These are phyloP conservation scores for Chaenogobius annularis DNA, from an alignment of 2,113 vertebrate species.

Conservation along the genomic window DNA sequence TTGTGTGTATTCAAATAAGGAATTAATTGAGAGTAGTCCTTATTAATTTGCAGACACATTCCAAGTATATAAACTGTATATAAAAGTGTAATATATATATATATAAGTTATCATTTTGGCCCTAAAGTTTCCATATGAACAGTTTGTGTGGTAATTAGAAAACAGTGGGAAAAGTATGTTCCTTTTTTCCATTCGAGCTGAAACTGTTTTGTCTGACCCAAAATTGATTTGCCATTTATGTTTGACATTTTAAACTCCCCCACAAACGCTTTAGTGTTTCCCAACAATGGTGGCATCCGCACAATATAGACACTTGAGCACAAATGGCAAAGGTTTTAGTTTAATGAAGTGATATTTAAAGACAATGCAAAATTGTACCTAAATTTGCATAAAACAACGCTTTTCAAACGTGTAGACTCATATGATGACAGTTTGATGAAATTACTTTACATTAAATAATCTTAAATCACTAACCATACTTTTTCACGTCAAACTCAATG, in stretches of 20 bases:
- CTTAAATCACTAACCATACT: too few relatives aligned
- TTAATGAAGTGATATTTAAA: neutral
- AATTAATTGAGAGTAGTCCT: too few relatives aligned
- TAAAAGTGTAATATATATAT: too few relatives aligned
- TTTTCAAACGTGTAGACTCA: neutral
- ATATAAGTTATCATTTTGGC: too few relatives aligned
- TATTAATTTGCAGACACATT: too few relatives aligned
- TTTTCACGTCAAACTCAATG: too few relatives aligned
- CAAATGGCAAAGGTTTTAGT: neutral
- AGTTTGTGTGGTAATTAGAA: slow-evolving; percentile 14
- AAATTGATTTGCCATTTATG: slow-evolving; percentile 39
- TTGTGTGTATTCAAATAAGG: too few relatives aligned
- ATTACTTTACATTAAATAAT: too few relatives aligned
- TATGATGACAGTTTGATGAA: neutral
- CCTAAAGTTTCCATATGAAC: too few relatives aligned
- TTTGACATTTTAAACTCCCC: slow-evolving; percentile 30
- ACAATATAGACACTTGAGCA: neutral
- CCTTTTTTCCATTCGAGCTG: slow-evolving; percentile 8
- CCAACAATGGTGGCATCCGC: neutral
- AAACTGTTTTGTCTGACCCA: slow-evolving; percentile 14
- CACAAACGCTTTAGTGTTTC: slow-evolving; percentile 7
- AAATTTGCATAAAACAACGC: neutral
- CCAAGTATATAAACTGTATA: too few relatives aligned
- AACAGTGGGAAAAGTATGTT: slow-evolving; percentile 14
- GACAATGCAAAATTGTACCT: neutral